phyloP scores from a whole-genome alignment of 2,797 vertebrate genomes.

The Channallabes apus region DNA sequence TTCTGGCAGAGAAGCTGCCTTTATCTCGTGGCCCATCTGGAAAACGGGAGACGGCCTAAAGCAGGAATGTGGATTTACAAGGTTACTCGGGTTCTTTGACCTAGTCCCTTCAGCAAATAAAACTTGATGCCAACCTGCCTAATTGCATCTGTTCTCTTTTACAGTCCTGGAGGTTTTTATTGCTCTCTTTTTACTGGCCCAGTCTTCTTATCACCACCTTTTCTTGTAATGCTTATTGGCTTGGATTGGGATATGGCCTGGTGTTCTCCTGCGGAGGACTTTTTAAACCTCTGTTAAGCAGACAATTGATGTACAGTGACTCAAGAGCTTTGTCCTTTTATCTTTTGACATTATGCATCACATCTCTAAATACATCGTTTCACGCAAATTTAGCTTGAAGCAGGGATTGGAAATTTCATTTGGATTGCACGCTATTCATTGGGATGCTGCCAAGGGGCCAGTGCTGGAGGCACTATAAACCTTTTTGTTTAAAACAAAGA shows the following conservation, averaged over 20 bases:
- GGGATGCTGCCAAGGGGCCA: not conserved
- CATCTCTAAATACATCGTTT: conserved; percentile 19
- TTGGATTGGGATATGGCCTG: conserved; percentile 10
- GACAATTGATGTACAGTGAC: conserved; percentile 15
- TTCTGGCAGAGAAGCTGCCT: conserved; percentile 47
- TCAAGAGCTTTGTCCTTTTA: conserved; percentile 20
- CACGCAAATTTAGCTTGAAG: not conserved
- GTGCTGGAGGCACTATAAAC: not conserved
- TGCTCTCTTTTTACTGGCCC: conserved; percentile 31
- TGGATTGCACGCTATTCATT: not conserved
- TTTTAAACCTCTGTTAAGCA: conserved; percentile 8
- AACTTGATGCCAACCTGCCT: conserved; percentile 60
- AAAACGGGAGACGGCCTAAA: conserved; percentile 52
- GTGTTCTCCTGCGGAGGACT: conserved; percentile 19
- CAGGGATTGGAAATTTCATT: not conserved
- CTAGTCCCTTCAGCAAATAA: conserved; percentile 59
- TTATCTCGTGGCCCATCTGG: conserved; percentile 56
- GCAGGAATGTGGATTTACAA: conserved; percentile 58
- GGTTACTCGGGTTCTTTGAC: conserved; percentile 61
- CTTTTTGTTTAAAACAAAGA: not conserved
- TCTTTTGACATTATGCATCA: conserved; percentile 36
- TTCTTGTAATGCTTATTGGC: conserved; percentile 16
- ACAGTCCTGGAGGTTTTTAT: conserved; percentile 53
- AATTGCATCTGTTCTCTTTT: conserved; percentile 60
- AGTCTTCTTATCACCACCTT: conserved; percentile 26